Base-by-base conservation (phyloP, 1,140 invertebrate genomes). In the Drosophila orena region DNA sequence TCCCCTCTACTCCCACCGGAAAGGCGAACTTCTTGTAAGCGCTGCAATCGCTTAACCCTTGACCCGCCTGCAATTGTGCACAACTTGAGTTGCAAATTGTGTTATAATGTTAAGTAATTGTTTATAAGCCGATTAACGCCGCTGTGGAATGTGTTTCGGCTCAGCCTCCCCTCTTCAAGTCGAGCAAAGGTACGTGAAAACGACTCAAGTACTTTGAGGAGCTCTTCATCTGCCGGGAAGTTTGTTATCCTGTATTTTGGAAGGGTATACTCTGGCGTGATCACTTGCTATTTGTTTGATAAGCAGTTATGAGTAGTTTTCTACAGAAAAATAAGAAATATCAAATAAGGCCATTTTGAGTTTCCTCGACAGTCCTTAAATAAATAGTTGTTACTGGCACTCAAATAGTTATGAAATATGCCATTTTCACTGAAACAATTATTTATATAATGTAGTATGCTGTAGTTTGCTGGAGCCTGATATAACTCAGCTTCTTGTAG, bases 81-180 rank as follows among this genome's bases (percentile, higher is more conserved):
- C 59, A 88, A 73, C 43, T 73, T 66, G 75, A 88, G 79, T 62
- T 88, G 65, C 62, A 77, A 88, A 88, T 79, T 88, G 83, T 77
- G 79, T 75, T 81, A 75, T 86, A 81, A 85, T 86, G 74, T 77
- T 79, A 88, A 88, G 76, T 79, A 88, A 89, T 88, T 88, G 83
- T 79, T 88, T 88, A 79, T 88, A 86, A 69, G 59, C 59, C 84
- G 76, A 70, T 89, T 79, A 81, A 61, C 59, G 44, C 59, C 49
- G 20, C 54, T 43, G 54, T 43, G 76, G 61, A 46, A 57, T 66
- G 64, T 66, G 46, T 69, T 59, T 49, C 20, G 49, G 47, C 49
- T 8, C 37, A 47, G 24, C 14, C 10, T 17, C n/a, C 7, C 68
- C 15, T 46, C 46, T 14, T 24, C 12, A 4, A 70, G 22, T 55